phyloP scores from a whole-genome alignment of 2,797 vertebrate genomes.

The Anniella stebbinsi region DNA sequence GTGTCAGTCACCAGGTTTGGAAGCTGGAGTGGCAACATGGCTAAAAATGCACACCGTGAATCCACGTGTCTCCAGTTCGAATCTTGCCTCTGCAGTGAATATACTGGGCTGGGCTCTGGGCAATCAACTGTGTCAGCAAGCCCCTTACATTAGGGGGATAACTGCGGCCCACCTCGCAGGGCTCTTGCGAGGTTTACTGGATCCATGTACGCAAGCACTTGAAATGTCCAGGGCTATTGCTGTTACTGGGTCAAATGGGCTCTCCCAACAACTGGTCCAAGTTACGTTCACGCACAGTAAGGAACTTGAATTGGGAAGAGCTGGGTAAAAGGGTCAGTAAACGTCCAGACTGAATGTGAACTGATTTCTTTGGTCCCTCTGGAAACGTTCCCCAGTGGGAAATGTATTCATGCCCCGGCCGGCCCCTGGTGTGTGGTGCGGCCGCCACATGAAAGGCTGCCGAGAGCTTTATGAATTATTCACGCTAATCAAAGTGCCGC shows the following conservation, averaged over 20 bases:
- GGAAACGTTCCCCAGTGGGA: not conserved
- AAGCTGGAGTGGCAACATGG: not conserved
- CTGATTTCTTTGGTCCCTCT: not conserved
- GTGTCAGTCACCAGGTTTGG: not conserved
- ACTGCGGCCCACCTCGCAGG: not conserved
- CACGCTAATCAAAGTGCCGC: not conserved
- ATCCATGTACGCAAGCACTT: not conserved
- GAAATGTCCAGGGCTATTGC: not conserved
- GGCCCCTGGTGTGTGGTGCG: too few relatives aligned
- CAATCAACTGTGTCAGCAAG: not conserved
- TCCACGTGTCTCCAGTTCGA: not conserved
- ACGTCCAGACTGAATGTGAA: fast-evolving
- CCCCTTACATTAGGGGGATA: not conserved
- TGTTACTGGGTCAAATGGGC: too few relatives aligned
- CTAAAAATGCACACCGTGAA: not conserved
- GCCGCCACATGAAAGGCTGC: conserved; percentile 27
- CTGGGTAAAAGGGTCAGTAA: not conserved
- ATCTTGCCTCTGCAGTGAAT: not conserved
- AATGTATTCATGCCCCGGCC: not conserved
- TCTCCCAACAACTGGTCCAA: not conserved
- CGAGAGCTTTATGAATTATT: conserved; percentile 50
- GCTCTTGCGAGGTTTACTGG: not conserved
- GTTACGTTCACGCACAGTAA: not conserved
- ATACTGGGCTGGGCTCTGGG: too few relatives aligned
- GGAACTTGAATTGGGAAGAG: too few relatives aligned